Evolutionary conservation across 2,797 vertebrate genomes (phyloP).

Genomic region (Eleutherodactylus coqui): DNA sequence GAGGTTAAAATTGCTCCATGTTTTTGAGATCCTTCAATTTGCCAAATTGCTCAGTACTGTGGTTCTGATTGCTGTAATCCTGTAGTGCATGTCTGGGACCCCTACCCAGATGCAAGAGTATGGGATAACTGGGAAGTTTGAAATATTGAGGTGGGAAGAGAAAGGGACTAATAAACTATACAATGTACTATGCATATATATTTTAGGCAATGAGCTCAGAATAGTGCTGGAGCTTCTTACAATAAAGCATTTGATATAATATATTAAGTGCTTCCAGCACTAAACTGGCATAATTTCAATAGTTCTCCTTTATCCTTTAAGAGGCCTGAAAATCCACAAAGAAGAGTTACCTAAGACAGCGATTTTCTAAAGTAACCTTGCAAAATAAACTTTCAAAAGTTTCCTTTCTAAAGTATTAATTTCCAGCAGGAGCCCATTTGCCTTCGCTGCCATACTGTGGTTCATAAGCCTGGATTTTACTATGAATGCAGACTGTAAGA

Average conservation of each 20-base stretch:
- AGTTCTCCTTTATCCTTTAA: slow-evolving; percentile 6
- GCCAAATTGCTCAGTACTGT: no score
- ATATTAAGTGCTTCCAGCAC: background rate
- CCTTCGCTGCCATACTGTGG: background rate
- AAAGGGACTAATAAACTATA: background rate
- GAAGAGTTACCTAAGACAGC: slow-evolving; percentile 6
- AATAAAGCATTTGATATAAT: background rate
- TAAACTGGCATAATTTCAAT: slow-evolving; percentile 15
- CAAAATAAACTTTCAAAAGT: slow-evolving; percentile 22
- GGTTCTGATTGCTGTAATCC: no score
- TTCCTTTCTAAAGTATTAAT: slow-evolving; percentile 22
- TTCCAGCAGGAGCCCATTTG: background rate
- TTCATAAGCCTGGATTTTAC: slow-evolving; percentile 38
- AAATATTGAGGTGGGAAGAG: no score
- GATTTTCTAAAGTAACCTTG: slow-evolving; percentile 23
- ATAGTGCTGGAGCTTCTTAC: background rate
- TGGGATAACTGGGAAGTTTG: no score
- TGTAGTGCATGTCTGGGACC: no score
- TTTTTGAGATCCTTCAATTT: no score
- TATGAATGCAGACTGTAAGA: slow-evolving; percentile 45
- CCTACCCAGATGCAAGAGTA: no score
- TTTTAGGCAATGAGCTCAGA: background rate
- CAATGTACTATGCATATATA: background rate
- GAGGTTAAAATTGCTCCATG: no score
- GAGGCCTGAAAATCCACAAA: slow-evolving; percentile 15